These are phyloP conservation scores for Asteroscopus sphinx DNA, from an alignment of 2,888 invertebrate species.

Conservation along the genomic window DNA sequence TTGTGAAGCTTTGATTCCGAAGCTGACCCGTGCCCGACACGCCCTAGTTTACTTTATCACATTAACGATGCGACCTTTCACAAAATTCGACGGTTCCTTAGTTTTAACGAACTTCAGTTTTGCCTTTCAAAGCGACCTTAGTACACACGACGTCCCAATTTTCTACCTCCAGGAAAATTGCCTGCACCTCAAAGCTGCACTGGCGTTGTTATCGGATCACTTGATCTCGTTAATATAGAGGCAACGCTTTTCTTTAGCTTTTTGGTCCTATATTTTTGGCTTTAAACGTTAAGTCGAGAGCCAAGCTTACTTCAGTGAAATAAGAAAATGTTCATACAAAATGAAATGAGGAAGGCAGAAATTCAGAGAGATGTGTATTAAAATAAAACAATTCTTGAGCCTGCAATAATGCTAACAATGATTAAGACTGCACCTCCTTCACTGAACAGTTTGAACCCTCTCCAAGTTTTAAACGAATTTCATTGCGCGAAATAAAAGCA, in stretches of 20 bases:
- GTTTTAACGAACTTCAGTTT: constrained; percentile 72
- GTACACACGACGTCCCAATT: constrained; percentile 63
- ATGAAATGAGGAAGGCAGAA: constrained; percentile 36
- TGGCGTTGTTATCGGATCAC: constrained; percentile 63
- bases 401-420: constrained; percentile 74
- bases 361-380: constrained; percentile 53
- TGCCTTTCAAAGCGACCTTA: constrained; percentile 69
- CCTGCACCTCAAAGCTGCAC: constrained; percentile 63
- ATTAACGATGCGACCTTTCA: constrained; percentile 76
- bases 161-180: constrained; percentile 61
- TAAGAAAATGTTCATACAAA: constrained; percentile 44
- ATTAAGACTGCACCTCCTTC: constrained; percentile 71
- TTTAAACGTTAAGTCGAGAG: constrained; percentile 28
- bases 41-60: constrained; percentile 81
- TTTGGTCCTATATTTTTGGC: constrained; percentile 52
- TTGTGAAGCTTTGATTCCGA: constrained; percentile 84
- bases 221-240: constrained; percentile 66
- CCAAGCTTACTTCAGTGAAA: constrained; percentile 40
- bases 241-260: constrained; percentile 55
- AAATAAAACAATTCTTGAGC: constrained; percentile 59
- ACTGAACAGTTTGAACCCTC: constrained; percentile 73
- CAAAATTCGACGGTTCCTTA: constrained; percentile 77
- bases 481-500: constrained; percentile 78
- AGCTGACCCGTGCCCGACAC: constrained; percentile 69
- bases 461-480: constrained; percentile 85